phyloP scores from a whole-genome alignment of 1,140 invertebrate genomes.

The Wasmannia auropunctata region DNA sequence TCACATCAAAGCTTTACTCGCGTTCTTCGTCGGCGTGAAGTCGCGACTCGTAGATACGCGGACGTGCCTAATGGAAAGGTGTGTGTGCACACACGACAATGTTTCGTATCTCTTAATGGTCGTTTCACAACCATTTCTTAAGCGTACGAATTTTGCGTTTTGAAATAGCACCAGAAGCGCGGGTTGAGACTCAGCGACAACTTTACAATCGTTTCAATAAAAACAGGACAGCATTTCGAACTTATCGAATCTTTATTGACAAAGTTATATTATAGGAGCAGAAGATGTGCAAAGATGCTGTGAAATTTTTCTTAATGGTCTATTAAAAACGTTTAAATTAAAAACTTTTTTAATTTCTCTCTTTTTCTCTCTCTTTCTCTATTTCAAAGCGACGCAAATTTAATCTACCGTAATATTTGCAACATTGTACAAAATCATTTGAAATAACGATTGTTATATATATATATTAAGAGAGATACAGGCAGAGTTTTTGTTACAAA shows the following conservation, averaged over 20 bases:
- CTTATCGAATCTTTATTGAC: not conserved
- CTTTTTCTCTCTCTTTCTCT: too few relatives aligned
- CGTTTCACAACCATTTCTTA: constrained; percentile 71
- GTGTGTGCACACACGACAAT: constrained; percentile 74
- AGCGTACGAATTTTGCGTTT: constrained; percentile 47
- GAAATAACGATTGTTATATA: not conserved
- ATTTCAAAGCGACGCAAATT: not conserved
- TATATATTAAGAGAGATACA: not conserved
- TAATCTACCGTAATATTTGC: not conserved
- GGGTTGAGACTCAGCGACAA: not conserved
- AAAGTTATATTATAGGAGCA: not conserved
- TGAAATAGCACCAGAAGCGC: not conserved
- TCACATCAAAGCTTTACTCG: constrained; percentile 81
- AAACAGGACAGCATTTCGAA: not conserved
- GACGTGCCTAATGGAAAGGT: constrained; percentile 79
- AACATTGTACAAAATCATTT: not conserved
- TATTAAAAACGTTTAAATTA: not conserved
- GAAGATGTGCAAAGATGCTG: not conserved
- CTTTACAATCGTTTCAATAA: constrained; percentile 40
- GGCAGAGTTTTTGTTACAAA: not conserved
- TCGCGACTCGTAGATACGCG: constrained; percentile 81
- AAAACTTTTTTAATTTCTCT: too few relatives aligned
- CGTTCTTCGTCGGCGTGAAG: constrained; percentile 77
- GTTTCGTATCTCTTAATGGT: constrained; percentile 79
- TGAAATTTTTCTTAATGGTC: not conserved